Evolutionary conservation across 2,113 vertebrate genomes (phyloP), one percentile per base, ranked within the genome.

Genomic region (Triplophysa dalaica): DNA sequence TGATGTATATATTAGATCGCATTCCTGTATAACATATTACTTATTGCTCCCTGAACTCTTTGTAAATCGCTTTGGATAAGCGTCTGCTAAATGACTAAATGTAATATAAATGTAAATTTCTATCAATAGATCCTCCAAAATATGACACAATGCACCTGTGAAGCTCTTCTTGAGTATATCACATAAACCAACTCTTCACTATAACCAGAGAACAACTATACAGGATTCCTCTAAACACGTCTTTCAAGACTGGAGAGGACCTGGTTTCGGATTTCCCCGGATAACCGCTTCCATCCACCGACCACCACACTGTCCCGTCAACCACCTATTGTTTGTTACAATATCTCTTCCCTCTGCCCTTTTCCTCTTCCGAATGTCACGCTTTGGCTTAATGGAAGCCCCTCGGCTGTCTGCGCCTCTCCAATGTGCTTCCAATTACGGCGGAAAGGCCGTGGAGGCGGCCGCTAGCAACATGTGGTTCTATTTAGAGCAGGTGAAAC

Each of bases 401-500:
- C 68, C 64, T 74, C 54, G 33, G 80, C 77, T 67, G 68, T 80
- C 43, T 74, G 48, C 63, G 22, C 29, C 33, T 17, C 60, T 61
- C 86, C 81, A 88, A 91, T 93, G 86, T 92, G 91, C 88, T 93
- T 93, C 88, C 88, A 89, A 94, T 94, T 91, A 93, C 67, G 85
- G 86, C 87, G 88, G 86, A 88, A 90, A 70, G 87, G 26, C n/a
- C 60, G 77, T 86, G 76, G 69, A 90, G 87, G 87, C 82, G 81
- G 86, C 86, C 80, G 85, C 85, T 86, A 77, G 64, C 86, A 78
- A 85, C 88, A 89, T 92, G 86, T 94, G 91, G 89, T 91, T 93
- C 89, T 84, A 85, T 90, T 92, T 93, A 92, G 86, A 92, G 87
- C 90, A 90, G 89, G 90, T 92, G 90, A 93, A 94, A 93, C 93